Conservation (phyloP, 2,797 vertebrate genomes). For the Clarias fuscus region DNA sequence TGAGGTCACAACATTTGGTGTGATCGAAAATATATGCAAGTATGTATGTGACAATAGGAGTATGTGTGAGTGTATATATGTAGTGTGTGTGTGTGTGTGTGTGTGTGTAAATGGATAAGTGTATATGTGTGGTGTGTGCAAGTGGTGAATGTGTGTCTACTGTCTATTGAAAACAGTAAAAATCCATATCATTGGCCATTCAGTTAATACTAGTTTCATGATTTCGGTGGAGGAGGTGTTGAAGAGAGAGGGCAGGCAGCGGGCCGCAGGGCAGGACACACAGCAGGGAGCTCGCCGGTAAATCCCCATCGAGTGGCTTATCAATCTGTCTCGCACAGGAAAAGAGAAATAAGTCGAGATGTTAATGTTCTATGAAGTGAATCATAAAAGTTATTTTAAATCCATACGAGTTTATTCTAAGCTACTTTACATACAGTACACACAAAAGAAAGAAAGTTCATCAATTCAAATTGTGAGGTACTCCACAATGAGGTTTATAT, state of each 20-base stretch:
- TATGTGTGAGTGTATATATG: conserved; percentile 22
- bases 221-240: conserved; percentile 82
- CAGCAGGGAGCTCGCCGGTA: conserved; percentile 83
- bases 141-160: conserved; percentile 70
- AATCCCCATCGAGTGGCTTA: conserved; percentile 98
- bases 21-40: conserved; percentile 36
- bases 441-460: not conserved
- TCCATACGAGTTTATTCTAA: not conserved
- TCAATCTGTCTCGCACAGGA: conserved; percentile 75
- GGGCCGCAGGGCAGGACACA: conserved; percentile 76
- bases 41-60: conserved; percentile 27
- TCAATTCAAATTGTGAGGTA: not conserved
- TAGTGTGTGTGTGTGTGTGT: conserved; percentile 8
- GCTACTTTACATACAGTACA: not conserved
- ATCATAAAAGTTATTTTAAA: not conserved
- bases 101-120: conserved; percentile 42
- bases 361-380: not conserved
- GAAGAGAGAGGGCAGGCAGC: conserved; percentile 70
- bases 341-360: not conserved
- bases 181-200: conserved; percentile 99
- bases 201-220: conserved; percentile 97
- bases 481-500: not conserved
- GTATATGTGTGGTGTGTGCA: conserved; percentile 21
- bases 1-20: conserved; percentile 50
- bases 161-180: conserved; percentile 91